Base-by-base conservation (phyloP, 2,797 vertebrate species). In the Benthosema pterotum region DNA sequence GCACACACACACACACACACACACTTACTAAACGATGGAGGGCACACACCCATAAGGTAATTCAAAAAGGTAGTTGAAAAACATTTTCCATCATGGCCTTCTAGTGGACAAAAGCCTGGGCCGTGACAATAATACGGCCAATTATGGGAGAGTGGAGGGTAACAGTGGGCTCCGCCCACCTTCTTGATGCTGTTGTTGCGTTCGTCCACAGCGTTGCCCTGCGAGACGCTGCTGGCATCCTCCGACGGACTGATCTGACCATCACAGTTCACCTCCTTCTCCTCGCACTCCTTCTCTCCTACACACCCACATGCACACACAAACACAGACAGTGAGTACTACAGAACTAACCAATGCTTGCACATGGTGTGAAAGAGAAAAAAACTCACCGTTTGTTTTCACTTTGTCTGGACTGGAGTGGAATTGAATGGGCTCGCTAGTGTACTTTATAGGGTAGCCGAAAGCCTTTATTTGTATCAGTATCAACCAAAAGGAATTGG, bases 251-350 rank as follows among this genome's bases (percentile, higher is more conserved):
- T 93, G 83, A 92, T 94, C 81, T 95, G 96, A 18, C 90, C 91
- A 64, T 98, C 97, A 0, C 95, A 95, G 74, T 95, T 96, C 70
- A 94, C 89, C 79, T 98, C 97, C 65, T 99, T 97, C 51, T 94
- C 92, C 38, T 98, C 97, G 64, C 89, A n/a, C 1, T 89, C 88
- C 59, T 90, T 91, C 55, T 91, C 88, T 57, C 84, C 89, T 87
- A 15, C 53, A 16, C 93, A 91, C 78, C 12, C 52, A 60, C 43
- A 53, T 42, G 65, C 59, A 19, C 5, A 54, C 14, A 64, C 12
- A 42, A 38, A 59, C 15, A 47, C 14, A 4, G n/a, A 48, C 19
- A 38, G 8, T 38, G 32, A 38, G 7, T 38, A 38, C 32, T 38
- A 38, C 32, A 38, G 32, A 38, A 38, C 32, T 0, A 8, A 38